Conservation (phyloP, 2,113 vertebrate species). For the Protobothrops flavoviridis region DNA sequence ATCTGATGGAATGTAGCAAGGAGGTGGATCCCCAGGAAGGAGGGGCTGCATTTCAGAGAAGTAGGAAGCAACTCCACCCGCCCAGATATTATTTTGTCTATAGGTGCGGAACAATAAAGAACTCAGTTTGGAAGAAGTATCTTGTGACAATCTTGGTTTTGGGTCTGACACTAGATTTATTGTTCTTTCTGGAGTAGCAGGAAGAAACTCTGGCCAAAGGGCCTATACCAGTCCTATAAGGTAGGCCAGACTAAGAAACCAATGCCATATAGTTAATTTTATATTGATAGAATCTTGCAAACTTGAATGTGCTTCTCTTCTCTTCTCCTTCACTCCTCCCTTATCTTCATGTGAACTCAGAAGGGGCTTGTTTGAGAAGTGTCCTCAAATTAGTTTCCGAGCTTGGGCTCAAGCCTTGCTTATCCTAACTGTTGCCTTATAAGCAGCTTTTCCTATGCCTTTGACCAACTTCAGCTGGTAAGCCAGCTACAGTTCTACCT, state of each 20-base stretch:
- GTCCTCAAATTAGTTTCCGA: neutral
- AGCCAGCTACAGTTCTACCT: neutral
- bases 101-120: neutral
- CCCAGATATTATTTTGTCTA: no score
- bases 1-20: neutral
- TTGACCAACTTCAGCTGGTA: neutral
- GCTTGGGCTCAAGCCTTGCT: neutral
- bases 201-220: neutral
- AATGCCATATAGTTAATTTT: neutral
- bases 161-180: neutral
- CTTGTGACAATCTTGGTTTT: neutral
- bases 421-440: neutral
- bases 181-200: neutral
- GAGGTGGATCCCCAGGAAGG: no score
- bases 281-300: neutral
- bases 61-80: neutral
- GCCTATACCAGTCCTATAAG: neutral
- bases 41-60: neutral
- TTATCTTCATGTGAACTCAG: neutral
- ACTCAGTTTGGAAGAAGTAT: neutral
- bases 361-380: neutral
- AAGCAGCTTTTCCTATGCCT: neutral
- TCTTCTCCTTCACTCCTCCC: neutral
- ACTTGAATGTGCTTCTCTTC: neutral
- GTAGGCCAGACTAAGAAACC: neutral